These are phyloP conservation scores for Aricia artaxerxes DNA, from an alignment of 2,888 invertebrate genomes.

Conservation along the genomic window DNA sequence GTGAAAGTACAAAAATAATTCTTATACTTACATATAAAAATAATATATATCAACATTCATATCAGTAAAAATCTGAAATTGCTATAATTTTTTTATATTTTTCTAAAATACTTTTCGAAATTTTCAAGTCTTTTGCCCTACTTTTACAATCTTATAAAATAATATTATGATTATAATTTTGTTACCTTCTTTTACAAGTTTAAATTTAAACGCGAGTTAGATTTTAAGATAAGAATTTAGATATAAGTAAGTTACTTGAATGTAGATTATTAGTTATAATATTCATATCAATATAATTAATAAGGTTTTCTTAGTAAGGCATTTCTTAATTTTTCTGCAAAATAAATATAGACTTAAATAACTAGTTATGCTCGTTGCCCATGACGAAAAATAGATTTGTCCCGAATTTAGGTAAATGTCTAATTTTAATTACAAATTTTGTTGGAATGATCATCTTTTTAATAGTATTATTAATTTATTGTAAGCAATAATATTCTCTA, in stretches of 20 bases:
- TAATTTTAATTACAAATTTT: not conserved
- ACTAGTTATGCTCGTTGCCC: not conserved
- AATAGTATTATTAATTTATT: not conserved
- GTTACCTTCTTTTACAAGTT: not conserved
- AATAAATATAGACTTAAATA: not conserved
- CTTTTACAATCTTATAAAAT: not conserved
- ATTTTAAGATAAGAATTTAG: conserved; percentile 1
- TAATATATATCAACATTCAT: conserved; percentile 8
- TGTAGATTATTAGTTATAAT: not conserved
- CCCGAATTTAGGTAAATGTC: not conserved
- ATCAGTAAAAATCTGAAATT: not conserved
- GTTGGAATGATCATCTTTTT: not conserved
- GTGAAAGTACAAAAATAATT: not conserved
- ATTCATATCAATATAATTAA: conserved; percentile 9
- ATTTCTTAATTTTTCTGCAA: not conserved
- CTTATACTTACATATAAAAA: not conserved
- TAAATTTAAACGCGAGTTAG: not conserved
- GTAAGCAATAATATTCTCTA: not conserved
- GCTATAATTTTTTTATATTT: not conserved
- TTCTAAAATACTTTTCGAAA: not conserved
- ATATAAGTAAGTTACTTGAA: not conserved
- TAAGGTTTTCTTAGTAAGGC: not conserved
- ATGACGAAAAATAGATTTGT: not conserved
- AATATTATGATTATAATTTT: not conserved
- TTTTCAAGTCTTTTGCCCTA: not conserved